Percentiles rank a stretch among this genome's conserved stretches.
phyloP scores from a whole-genome alignment of 2,113 vertebrate species.

The Scomber scombrus region DNA sequence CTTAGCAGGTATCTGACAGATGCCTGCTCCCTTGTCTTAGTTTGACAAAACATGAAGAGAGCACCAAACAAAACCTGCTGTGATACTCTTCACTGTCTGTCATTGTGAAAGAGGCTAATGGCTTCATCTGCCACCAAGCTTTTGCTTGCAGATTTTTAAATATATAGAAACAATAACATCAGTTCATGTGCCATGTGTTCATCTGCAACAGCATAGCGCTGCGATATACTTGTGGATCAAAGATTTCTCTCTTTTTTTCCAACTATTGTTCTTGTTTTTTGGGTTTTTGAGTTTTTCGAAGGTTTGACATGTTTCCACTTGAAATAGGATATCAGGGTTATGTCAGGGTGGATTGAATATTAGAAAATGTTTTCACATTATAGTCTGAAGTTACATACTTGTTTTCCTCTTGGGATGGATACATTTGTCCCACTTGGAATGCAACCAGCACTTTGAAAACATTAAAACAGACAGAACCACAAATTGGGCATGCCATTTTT shows the following conservation, averaged over 20 bases:
- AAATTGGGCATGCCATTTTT: not conserved
- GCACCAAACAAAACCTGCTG: slow-evolving; percentile 48
- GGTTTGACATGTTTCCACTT: slow-evolving; percentile 21
- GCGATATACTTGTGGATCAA: not conserved
- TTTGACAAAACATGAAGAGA: slow-evolving; percentile 60
- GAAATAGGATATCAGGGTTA: not conserved
- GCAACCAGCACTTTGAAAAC: not conserved
- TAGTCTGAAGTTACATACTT: not conserved
- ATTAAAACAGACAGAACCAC: not conserved
- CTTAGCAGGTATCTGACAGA: slow-evolving; percentile 62
- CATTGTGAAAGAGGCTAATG: slow-evolving; percentile 40
- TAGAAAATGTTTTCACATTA: slow-evolving; percentile 1
- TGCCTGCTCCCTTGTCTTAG: slow-evolving; percentile 43
- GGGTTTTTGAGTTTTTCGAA: slow-evolving; percentile 35
- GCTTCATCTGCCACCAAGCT: slow-evolving; percentile 41
- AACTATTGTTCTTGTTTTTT: slow-evolving; percentile 23
- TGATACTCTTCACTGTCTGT: slow-evolving; percentile 45
- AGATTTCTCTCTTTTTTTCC: not conserved
- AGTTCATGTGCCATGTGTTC: slow-evolving; percentile 18
- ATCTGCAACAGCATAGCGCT: not conserved
- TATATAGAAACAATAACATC: slow-evolving; percentile 33
- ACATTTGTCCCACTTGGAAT: not conserved
- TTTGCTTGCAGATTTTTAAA: slow-evolving; percentile 46
- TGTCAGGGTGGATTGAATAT: slow-evolving; percentile 34
- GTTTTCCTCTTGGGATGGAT: not conserved